Percentiles rank a stretch among this genome's conserved stretches.
Conservation (phyloP, 2,888 invertebrate genomes). For the Cactoblastis cactorum region DNA sequence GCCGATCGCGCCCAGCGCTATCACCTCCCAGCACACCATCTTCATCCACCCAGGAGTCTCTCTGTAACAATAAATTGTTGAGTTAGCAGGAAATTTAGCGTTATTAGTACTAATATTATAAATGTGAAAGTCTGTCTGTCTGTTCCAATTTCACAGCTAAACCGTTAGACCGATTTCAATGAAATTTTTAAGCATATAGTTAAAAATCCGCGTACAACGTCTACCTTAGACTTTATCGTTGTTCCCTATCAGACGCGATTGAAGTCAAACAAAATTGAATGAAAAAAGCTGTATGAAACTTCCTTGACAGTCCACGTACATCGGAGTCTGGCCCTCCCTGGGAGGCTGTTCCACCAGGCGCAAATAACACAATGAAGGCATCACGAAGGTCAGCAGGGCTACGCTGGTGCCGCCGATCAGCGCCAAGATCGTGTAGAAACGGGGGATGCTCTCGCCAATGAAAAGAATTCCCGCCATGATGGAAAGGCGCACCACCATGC, state of each 20-base stretch:
- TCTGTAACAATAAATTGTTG: conserved; percentile 72
- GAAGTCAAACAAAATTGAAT: too few species aligned
- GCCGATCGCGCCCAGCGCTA: conserved; percentile 79
- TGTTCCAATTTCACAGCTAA: too few species aligned
- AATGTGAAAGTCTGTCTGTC: too few species aligned
- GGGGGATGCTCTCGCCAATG: conserved; percentile 83
- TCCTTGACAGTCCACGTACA: conserved; percentile 43
- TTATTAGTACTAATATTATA: too few species aligned
- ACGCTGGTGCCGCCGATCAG: conserved; percentile 85
- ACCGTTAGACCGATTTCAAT: too few species aligned
- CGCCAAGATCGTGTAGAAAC: conserved; percentile 84
- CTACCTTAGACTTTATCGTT: too few species aligned
- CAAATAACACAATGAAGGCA: conserved; percentile 84
- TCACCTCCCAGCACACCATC: conserved; percentile 81
- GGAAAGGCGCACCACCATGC: conserved; percentile 77
- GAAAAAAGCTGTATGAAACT: too few species aligned
- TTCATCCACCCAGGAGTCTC: conserved; percentile 76
- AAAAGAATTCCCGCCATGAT: conserved; percentile 81
- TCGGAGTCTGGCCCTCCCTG: conserved; percentile 41
- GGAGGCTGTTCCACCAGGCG: conserved; percentile 70
- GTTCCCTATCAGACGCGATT: too few species aligned
- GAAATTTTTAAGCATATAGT: too few species aligned
- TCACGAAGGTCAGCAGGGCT: conserved; percentile 82
- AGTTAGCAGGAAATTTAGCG: too few species aligned
- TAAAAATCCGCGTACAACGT: too few species aligned